phyloP scores from a whole-genome alignment of 2,888 invertebrate species.

The Caenorhabditis imperialis region DNA sequence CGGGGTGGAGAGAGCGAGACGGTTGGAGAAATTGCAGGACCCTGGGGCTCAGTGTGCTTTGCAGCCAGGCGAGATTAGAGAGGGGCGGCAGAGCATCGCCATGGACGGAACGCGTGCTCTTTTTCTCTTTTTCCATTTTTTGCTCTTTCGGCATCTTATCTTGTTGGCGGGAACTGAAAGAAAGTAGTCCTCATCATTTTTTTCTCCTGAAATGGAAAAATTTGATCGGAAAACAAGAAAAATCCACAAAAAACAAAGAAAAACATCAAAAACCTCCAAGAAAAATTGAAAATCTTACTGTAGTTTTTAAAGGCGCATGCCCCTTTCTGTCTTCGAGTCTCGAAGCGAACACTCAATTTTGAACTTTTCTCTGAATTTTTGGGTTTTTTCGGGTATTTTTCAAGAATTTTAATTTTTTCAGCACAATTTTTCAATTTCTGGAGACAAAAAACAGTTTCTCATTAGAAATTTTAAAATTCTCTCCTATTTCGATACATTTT shows the following conservation, averaged over 20 bases:
- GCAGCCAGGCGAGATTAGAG: slow-evolving; percentile 8
- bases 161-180: not conserved
- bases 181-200: not conserved
- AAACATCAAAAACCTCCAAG: too few relatives aligned
- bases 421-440: too few relatives aligned
- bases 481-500: too few relatives aligned
- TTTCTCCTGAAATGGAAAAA: too few relatives aligned
- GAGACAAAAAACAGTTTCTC: too few relatives aligned
- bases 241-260: too few relatives aligned
- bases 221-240: too few relatives aligned
- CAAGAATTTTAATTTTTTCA: too few relatives aligned
- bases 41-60: slow-evolving; percentile 31
- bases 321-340: not conserved
- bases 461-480: too few relatives aligned
- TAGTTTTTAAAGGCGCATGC: not conserved
- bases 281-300: too few relatives aligned
- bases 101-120: slow-evolving; percentile 2
- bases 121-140: slow-evolving; percentile 14
- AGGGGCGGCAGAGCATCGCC: not conserved
- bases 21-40: not conserved
- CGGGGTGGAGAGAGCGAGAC: slow-evolving; percentile 4
- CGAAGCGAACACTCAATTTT: not conserved
- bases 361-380: not conserved
- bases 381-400: too few relatives aligned
- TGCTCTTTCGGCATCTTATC: slow-evolving; percentile 17